phyloP scores from a whole-genome alignment of 1,140 invertebrate genomes.

The Scaptomyza pallida region DNA sequence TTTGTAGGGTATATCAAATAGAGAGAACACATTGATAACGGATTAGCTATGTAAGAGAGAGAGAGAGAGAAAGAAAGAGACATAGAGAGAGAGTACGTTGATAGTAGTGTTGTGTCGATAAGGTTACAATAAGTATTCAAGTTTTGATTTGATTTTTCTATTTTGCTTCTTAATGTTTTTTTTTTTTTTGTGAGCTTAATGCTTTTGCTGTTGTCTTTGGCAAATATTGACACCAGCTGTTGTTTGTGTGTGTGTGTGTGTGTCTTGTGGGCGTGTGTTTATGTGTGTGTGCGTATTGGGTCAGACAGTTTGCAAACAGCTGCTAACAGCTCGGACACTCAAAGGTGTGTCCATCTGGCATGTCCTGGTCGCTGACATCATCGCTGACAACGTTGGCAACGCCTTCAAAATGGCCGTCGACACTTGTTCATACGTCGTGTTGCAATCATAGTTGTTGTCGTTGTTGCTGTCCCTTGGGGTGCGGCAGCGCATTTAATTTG shows the following conservation, averaged over 20 bases:
- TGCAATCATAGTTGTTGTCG: conserved; percentile 20
- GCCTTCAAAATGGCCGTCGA: conserved; percentile 59
- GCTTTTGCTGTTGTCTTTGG: conserved; percentile 8
- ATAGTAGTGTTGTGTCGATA: conserved; percentile 13
- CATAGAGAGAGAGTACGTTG: conserved; percentile 35
- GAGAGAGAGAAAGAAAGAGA: too few species aligned
- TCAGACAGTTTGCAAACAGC: conserved; percentile 63
- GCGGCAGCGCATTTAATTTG: conserved; percentile 78
- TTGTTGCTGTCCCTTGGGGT: conserved; percentile 44
- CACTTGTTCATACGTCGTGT: conserved; percentile 34
- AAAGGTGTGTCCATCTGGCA: conserved; percentile 63
- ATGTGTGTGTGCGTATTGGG: conserved; percentile 38
- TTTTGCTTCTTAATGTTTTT: conserved; percentile 9
- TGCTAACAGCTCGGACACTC: conserved; percentile 66
- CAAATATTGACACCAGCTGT: conserved; percentile 36
- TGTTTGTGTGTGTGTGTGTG: conserved; percentile 1
- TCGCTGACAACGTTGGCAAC: conserved; percentile 59
- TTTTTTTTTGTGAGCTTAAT: conserved; percentile 1
- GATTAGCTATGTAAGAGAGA: conserved; percentile 42
- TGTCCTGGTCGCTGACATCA: conserved; percentile 64
- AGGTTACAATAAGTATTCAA: conserved; percentile 27
- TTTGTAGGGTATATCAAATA: conserved; percentile 58
- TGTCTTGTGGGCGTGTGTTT: conserved; percentile 20
- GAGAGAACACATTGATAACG: conserved; percentile 61
- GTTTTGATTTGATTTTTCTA: conserved; percentile 8